These are phyloP conservation scores for Phocides pigmalion DNA, from an alignment of 1,140 invertebrate species.

Conservation along the genomic window DNA sequence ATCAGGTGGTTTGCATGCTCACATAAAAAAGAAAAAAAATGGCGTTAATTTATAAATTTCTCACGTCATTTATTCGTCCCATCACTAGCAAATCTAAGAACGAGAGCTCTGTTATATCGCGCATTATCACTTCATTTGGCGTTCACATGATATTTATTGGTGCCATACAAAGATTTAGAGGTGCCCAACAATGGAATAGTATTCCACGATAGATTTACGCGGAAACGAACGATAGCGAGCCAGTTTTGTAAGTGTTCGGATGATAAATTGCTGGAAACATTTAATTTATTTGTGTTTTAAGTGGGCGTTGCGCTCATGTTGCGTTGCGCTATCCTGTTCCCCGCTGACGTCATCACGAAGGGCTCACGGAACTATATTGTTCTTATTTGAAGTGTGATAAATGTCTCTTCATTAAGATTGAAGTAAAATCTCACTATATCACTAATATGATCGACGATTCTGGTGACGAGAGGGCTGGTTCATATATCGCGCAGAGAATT, in stretches of 20 bases:
- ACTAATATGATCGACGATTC: too few species aligned
- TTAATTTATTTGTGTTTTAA: constrained; percentile 33
- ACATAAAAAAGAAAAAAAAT: too few species aligned
- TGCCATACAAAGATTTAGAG: constrained; percentile 64
- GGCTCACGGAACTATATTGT: background rate
- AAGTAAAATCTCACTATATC: too few species aligned
- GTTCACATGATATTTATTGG: constrained; percentile 67
- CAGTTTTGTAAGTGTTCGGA: constrained; percentile 49
- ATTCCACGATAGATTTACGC: constrained; percentile 61
- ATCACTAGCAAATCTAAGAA: constrained; percentile 52
- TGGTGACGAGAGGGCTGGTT: too few species aligned
- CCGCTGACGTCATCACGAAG: background rate
- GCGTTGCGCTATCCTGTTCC: background rate
- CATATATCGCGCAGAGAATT: too few species aligned
- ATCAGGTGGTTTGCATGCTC: too few species aligned
- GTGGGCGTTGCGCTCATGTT: constrained; percentile 16
- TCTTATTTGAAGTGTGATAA: too few species aligned
- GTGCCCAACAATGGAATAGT: constrained; percentile 55
- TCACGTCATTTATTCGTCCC: constrained; percentile 17
- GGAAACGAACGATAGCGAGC: constrained; percentile 42
- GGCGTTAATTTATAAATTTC: background rate
- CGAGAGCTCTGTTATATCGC: constrained; percentile 52
- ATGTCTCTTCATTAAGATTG: too few species aligned
- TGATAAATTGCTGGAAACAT: constrained; percentile 50
- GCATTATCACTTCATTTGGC: constrained; percentile 72